These are phyloP conservation scores for Neocrepidodera transversa DNA, from an alignment of 2,888 invertebrate species.

Conservation along the genomic window DNA sequence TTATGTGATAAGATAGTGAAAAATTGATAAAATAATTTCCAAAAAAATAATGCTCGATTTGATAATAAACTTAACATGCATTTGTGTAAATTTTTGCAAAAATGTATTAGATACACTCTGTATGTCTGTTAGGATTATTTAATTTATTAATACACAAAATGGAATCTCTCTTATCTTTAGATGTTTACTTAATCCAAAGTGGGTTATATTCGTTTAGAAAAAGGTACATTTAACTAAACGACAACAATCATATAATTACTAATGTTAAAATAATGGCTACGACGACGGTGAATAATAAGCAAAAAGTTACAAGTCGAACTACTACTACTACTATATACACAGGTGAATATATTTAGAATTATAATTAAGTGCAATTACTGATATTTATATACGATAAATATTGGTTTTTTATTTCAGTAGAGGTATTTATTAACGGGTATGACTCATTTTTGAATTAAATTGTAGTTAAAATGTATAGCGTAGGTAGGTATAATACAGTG, in stretches of 20 bases:
- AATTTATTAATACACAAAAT: constrained; percentile 5
- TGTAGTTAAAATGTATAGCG: too few relatives aligned
- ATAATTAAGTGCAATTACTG: not conserved
- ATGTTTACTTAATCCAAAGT: constrained; percentile 25
- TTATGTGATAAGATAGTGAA: too few relatives aligned
- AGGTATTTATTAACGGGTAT: not conserved
- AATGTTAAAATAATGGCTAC: constrained; percentile 10
- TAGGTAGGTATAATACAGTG: too few relatives aligned
- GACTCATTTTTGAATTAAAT: too few relatives aligned
- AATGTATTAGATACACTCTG: too few relatives aligned
- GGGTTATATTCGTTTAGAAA: constrained; percentile 13
- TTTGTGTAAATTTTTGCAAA: too few relatives aligned
- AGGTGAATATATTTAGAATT: constrained; percentile 6
- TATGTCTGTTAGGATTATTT: not conserved
- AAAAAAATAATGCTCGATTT: too few relatives aligned
- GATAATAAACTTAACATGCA: too few relatives aligned
- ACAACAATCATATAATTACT: not conserved
- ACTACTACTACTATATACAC: constrained; percentile 21
- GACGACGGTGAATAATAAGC: constrained; percentile 22
- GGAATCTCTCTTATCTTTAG: constrained; percentile 23
- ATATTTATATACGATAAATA: not conserved
- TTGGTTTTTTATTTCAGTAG: too few relatives aligned
- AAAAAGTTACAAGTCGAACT: constrained; percentile 16
- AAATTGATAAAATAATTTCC: too few relatives aligned
- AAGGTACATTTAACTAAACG: not conserved